Base-by-base conservation (phyloP, 2,113 vertebrate species). In the Leptodactylus fuscus region DNA sequence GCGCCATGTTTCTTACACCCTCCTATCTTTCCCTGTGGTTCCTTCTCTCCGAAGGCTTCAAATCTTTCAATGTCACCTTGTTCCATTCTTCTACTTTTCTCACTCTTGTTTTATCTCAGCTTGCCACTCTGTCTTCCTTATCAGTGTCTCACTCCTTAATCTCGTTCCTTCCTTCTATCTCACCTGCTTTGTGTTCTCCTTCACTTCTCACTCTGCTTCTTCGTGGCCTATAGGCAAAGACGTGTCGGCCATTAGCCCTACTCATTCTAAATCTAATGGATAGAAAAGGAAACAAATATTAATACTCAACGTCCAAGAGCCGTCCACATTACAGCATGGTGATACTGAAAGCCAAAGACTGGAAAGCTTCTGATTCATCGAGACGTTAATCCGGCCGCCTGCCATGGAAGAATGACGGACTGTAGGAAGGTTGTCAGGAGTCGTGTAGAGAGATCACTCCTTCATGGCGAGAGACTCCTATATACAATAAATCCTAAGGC, bases 21-120 rank as follows among this genome's bases (percentile, higher is more conserved):
- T 78, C 20, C 51, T 79, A 79, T 79, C 76, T 79, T 16, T 77
- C 16, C 29, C 73, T 7, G 16, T 20, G 44, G 27, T 18, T 78
- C 75, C 49, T 55, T 77, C 29, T 38, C 34, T 62, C n/a, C 44
- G 53, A 41, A 80, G 77, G 24, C 53, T 44, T 78, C 36, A 41
- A 36, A 36, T 58, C 46, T 18, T 58, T 71, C 71, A 85, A 80
- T 85, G 83, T 85, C 83, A 85, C 83, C 83, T 85, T 85, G 75
- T 80, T 71, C 83, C 75, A 10, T 36, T 55, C 74, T 80, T 29
- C 44, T 53, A 65, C 49, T 71, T 80, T 70, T 85, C 83, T 85
- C 75, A 85, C 83, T 38, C 76, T 80, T 46, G 60, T 22, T 55
- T 58, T 53, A 79, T 85, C 83, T 85, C 20, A 27, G 12, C 60